phyloP scores from a whole-genome alignment of 2,888 invertebrate genomes.

The Trissonchulus sp. region DNA sequence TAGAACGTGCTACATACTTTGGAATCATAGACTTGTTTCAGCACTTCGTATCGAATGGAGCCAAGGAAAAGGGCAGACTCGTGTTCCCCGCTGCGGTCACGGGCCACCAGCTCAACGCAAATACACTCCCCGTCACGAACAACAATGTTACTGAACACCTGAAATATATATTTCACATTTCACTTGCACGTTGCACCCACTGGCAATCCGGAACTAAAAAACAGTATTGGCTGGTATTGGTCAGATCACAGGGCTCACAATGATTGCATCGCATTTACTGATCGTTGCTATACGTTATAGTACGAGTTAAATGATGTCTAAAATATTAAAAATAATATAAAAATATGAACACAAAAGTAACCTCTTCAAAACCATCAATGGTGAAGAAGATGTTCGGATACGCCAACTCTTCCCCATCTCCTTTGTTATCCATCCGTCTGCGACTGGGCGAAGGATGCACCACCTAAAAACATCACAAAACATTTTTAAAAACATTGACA shows the following conservation, averaged over 20 bases:
- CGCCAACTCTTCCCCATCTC: conserved; percentile 94
- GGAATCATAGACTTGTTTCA: conserved; percentile 91
- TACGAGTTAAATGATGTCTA: too few relatives aligned
- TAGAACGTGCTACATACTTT: too few relatives aligned
- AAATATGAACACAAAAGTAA: too few relatives aligned
- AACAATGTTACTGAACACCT: conserved; percentile 89
- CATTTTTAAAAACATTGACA: too few relatives aligned
- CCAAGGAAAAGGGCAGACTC: conserved; percentile 94
- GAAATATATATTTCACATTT: conserved; percentile 34
- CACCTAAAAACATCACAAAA: conserved; percentile 60
- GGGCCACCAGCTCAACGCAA: conserved; percentile 91
- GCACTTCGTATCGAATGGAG: conserved; percentile 91
- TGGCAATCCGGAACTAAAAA: too few relatives aligned
- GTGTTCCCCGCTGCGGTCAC: conserved; percentile 73
- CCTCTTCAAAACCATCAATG: conserved; percentile 98
- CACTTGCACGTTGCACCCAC: too few relatives aligned
- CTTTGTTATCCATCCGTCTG: conserved; percentile 89
- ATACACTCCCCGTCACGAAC: conserved; percentile 98
- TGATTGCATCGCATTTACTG: too few relatives aligned
- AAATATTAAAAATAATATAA: too few relatives aligned
- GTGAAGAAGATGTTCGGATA: conserved; percentile 99
- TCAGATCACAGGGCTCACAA: too few relatives aligned
- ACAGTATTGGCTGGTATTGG: too few relatives aligned
- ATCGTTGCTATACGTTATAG: too few relatives aligned
- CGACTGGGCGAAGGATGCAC: conserved; percentile 94